Percentiles rank a stretch among this genome's conserved stretches.
These are phyloP conservation scores for Rhodinocichla rosea DNA, from an alignment of 2,113 vertebrate genomes.

Conservation along the genomic window DNA sequence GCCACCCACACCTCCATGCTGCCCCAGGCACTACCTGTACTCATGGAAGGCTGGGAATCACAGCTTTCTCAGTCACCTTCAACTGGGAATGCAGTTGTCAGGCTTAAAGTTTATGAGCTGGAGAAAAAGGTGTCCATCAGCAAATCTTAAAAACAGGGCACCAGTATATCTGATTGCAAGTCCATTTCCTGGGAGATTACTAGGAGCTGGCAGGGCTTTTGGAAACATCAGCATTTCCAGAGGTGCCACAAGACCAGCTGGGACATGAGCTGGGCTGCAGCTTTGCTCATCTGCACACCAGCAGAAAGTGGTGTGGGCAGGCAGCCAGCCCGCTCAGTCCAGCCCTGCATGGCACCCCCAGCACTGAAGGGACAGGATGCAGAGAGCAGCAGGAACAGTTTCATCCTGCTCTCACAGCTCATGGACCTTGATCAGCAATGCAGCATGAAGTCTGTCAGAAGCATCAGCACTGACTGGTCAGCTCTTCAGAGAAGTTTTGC, in stretches of 20 bases:
- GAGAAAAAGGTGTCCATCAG: background rate
- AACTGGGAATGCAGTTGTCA: background rate
- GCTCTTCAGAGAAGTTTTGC: background rate
- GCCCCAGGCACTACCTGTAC: background rate
- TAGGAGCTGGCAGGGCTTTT: background rate
- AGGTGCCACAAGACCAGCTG: background rate
- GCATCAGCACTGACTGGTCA: fast-evolving
- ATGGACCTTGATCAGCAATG: background rate
- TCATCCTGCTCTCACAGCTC: background rate
- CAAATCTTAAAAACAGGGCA: background rate
- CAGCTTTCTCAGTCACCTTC: background rate
- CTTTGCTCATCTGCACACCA: background rate
- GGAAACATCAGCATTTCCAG: background rate
- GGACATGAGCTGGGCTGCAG: background rate
- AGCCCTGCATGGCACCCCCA: fast-evolving
- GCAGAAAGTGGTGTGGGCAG: background rate
- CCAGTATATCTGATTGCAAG: background rate
- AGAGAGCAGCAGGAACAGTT: background rate
- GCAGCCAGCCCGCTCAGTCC: fast-evolving
- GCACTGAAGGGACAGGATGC: background rate
- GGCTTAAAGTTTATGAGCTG: background rate
- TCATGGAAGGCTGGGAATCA: background rate
- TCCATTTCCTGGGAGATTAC: background rate
- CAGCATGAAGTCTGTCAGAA: background rate
- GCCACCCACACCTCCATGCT: background rate